phyloP scores from a whole-genome alignment of 2,797 vertebrate species.

The Anguilla marmorata region DNA sequence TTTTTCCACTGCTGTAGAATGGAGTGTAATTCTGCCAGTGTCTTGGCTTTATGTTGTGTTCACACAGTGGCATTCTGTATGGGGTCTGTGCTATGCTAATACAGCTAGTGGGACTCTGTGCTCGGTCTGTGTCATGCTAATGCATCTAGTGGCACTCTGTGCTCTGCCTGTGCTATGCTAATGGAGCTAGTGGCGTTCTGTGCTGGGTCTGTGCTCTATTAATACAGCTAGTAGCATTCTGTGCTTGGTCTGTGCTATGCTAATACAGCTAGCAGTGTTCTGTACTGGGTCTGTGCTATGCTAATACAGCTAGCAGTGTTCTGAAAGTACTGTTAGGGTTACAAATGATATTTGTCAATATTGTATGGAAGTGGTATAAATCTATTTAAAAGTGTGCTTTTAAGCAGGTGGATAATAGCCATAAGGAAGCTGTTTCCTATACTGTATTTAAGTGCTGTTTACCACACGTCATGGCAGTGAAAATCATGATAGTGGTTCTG shows the following conservation, averaged over 20 bases:
- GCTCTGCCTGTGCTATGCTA: not conserved
- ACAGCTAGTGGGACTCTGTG: not conserved
- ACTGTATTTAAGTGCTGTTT: not conserved
- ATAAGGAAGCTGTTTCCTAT: not conserved
- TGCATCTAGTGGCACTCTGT: not conserved
- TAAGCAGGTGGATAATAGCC: not conserved
- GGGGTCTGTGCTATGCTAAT: not conserved
- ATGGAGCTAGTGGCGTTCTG: not conserved
- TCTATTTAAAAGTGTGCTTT: not conserved
- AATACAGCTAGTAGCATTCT: no score
- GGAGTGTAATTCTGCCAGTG: slow-evolving; percentile 44
- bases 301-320: no score
- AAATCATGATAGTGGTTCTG: not conserved
- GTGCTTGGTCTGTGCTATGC: no score
- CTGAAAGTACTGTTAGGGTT: no score
- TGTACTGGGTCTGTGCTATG: no score
- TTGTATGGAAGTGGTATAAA: not conserved
- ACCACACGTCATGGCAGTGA: not conserved
- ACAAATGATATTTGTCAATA: not conserved
- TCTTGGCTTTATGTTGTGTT: not conserved
- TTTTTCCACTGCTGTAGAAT: slow-evolving; percentile 46
- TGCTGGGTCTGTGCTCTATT: no score
- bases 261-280: not conserved
- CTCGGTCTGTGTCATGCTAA: not conserved
- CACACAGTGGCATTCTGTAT: not conserved